Conservation (phyloP, 2,888 invertebrate genomes). For the Callyntrura sp. region DNA sequence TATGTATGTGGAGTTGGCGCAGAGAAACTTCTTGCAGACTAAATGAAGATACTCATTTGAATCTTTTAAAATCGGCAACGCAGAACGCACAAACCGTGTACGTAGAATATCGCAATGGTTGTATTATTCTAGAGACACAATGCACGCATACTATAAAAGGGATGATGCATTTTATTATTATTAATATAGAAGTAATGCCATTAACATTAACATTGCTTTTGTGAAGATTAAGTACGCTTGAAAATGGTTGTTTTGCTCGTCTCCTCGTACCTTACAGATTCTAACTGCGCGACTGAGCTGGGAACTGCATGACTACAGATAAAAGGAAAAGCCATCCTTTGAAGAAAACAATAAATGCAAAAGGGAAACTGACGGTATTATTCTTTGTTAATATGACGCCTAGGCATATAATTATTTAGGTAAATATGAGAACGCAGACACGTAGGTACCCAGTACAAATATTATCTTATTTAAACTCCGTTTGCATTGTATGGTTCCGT, state of each 20-base stretch:
- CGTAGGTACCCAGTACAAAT: background rate
- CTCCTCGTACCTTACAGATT: background rate
- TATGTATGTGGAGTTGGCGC: background rate
- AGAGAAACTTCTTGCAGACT: conserved; percentile 14
- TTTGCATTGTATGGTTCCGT: too few species aligned
- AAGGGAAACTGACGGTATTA: conserved; percentile 22
- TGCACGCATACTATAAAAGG: conserved; percentile 31
- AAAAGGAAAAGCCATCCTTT: conserved; percentile 47
- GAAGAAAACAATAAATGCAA: conserved; percentile 25
- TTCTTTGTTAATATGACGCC: too few species aligned
- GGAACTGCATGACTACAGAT: conserved; percentile 10
- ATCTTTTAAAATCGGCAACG: background rate
- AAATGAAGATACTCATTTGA: background rate
- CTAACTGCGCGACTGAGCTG: background rate
- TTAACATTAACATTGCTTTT: background rate
- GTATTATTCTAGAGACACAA: background rate
- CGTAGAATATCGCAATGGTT: too few species aligned
- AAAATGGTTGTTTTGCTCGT: conserved; percentile 1
- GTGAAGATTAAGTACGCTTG: conserved; percentile 18
- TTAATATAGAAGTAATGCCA: background rate
- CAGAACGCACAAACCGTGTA: background rate
- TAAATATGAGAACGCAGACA: too few species aligned
- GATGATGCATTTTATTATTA: conserved; percentile 27
- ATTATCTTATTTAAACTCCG: background rate
- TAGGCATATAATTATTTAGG: too few species aligned